Evolutionary conservation across 2,797 vertebrate species (phyloP).

Genomic region (Anabas testudineus): DNA sequence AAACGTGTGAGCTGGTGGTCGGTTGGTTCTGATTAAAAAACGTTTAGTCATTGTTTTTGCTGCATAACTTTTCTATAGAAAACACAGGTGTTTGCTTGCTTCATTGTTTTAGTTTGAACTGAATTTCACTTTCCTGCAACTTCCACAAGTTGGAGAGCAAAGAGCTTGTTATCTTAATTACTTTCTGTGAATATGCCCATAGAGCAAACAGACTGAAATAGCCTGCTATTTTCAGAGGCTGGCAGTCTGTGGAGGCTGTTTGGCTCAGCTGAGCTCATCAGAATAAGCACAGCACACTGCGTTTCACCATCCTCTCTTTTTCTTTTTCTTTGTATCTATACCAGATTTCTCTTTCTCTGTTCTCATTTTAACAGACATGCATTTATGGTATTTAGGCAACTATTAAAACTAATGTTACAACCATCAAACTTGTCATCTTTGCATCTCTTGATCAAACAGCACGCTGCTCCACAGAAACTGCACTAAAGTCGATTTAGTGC

Average conservation of each 20-base stretch:
- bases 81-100: conserved; percentile 44
- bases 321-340: conserved; percentile 41
- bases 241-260: conserved; percentile 63
- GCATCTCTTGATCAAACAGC: conserved; percentile 32
- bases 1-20: background rate
- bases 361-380: conserved; percentile 20
- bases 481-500: conserved; percentile 3
- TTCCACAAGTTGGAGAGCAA: conserved; percentile 59
- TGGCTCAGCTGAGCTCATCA: conserved; percentile 76
- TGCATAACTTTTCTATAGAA: conserved; percentile 17
- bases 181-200: conserved; percentile 70
- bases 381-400: conserved; percentile 39
- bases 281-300: conserved; percentile 48
- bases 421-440: conserved; percentile 27
- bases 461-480: conserved; percentile 24
- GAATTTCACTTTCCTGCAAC: conserved; percentile 61
- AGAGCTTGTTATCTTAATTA: conserved; percentile 79
- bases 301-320: conserved; percentile 32
- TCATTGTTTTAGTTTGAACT: conserved; percentile 53
- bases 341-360: conserved; percentile 34
- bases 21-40: conserved; percentile 38
- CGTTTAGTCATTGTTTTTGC: conserved; percentile 44
- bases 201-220: conserved; percentile 70
- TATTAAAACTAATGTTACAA: conserved; percentile 22
- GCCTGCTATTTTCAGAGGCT: conserved; percentile 72